Conservation (phyloP, 2,888 invertebrate genomes). For the Drosophila merina region DNA sequence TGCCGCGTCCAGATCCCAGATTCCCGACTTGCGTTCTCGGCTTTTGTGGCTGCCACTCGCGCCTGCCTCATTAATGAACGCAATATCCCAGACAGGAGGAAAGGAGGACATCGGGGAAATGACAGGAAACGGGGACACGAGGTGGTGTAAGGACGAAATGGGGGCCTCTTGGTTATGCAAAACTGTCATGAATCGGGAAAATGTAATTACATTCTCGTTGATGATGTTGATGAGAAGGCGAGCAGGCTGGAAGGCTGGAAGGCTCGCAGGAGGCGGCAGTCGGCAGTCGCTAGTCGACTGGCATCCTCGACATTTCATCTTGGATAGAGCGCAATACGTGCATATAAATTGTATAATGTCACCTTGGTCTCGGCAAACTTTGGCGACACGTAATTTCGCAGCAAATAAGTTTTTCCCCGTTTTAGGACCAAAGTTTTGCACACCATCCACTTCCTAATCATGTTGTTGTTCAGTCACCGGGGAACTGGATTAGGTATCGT, state of each 20-base stretch:
- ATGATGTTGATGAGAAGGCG: conserved; percentile 65
- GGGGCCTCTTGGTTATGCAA: conserved; percentile 66
- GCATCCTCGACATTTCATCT: conserved; percentile 65
- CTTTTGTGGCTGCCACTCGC: conserved; percentile 58
- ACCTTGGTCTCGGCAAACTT: conserved; percentile 58
- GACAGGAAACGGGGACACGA: conserved; percentile 19
- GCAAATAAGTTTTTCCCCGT: conserved; percentile 65
- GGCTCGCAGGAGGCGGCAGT: conserved; percentile 42
- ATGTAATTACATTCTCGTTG: conserved; percentile 72
- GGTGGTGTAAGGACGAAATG: conserved; percentile 7
- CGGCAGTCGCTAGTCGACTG: conserved; percentile 22
- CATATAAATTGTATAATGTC: conserved; percentile 77
- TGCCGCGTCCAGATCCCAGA: conserved; percentile 31
- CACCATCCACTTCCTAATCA: conserved; percentile 16
- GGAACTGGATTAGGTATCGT: conserved; percentile 22
- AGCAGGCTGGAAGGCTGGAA: no score
- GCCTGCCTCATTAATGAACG: conserved; percentile 75
- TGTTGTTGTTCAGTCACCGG: conserved; percentile 26
- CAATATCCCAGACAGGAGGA: conserved; percentile 56
- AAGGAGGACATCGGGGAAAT: background rate
- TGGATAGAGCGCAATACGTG: conserved; percentile 69
- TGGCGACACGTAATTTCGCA: conserved; percentile 72
- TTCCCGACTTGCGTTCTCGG: conserved; percentile 24
- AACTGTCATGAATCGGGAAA: conserved; percentile 78
- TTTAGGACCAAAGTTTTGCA: conserved; percentile 51